Evolutionary conservation across 2,888 invertebrate species (phyloP).

Genomic region (Rhingia rostrata): DNA sequence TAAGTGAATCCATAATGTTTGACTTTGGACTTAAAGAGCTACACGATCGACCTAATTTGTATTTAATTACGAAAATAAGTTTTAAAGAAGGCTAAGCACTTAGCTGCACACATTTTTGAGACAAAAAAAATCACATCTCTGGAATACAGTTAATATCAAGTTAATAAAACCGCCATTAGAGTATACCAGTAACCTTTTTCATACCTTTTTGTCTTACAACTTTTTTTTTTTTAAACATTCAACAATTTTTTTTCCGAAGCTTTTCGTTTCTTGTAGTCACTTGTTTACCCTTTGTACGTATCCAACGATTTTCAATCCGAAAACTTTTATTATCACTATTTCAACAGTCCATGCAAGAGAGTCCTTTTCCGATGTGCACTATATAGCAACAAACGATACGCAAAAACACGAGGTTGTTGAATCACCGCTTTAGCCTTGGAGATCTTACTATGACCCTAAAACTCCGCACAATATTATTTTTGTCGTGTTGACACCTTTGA

Average conservation of each 20-base stretch:
- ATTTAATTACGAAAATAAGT: no score
- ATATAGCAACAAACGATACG: background rate
- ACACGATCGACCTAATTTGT: no score
- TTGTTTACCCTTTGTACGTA: background rate
- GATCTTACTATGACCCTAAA: slow-evolving; percentile 49
- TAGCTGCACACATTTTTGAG: no score
- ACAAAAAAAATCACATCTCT: no score
- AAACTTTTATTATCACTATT: slow-evolving; percentile 1
- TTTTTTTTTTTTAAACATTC: background rate
- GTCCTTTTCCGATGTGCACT: slow-evolving; percentile 16
- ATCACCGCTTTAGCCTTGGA: slow-evolving; percentile 25
- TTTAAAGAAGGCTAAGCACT: no score
- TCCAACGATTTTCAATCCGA: background rate
- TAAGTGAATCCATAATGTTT: no score
- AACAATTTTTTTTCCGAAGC: slow-evolving; percentile 4
- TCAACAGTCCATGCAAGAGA: slow-evolving; percentile 40
- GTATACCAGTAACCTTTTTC: no score
- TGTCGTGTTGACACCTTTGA: slow-evolving; percentile 59
- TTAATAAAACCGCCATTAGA: no score
- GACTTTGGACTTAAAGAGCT: no score
- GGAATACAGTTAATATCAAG: no score
- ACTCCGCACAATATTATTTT: background rate
- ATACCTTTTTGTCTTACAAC: background rate
- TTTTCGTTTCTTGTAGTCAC: background rate
- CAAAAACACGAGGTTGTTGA: background rate